phyloP scores from a whole-genome alignment of 2,797 vertebrate species.

The Geotrypetes seraphini region DNA sequence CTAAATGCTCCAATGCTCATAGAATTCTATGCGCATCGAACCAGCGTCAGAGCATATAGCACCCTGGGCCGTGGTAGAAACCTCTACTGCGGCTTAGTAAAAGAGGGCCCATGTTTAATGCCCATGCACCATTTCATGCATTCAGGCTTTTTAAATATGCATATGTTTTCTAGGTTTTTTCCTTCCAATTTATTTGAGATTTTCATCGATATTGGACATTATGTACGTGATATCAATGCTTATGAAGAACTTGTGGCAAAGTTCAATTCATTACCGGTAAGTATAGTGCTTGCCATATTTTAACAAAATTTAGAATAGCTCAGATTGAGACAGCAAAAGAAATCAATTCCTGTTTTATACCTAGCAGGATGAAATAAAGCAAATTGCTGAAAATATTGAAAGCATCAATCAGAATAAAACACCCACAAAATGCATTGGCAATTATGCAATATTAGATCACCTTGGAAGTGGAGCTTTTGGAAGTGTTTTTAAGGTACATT shows the following conservation, averaged over 20 bases:
- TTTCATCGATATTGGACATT: constrained; percentile 89
- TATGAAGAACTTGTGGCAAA: constrained; percentile 70
- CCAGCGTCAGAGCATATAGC: too few species aligned
- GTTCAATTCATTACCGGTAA: constrained; percentile 67
- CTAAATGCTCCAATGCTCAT: too few species aligned
- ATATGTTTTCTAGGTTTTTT: constrained; percentile 63
- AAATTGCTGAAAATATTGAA: constrained; percentile 68
- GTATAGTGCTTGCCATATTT: constrained; percentile 15
- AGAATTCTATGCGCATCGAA: too few species aligned
- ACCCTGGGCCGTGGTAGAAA: too few species aligned
- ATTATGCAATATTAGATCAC: constrained; percentile 76
- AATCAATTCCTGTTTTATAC: constrained; percentile 4
- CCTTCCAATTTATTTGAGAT: constrained; percentile 77
- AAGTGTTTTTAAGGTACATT: constrained; percentile 74
- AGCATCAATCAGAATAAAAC: constrained; percentile 73
- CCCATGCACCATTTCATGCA: too few species aligned
- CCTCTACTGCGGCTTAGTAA: too few species aligned
- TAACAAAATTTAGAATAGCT: not conserved
- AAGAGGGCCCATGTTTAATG: too few species aligned
- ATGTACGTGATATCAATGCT: constrained; percentile 68
- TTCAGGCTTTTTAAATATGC: too few species aligned
- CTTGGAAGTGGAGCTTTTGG: constrained; percentile 83
- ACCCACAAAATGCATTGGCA: constrained; percentile 67
- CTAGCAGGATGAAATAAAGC: constrained; percentile 67
- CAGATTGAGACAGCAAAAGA: not conserved